Evolutionary conservation across 1,140 invertebrate genomes (phyloP), one percentile per base, ranked within the genome.

Genomic region (Euura lappo): DNA sequence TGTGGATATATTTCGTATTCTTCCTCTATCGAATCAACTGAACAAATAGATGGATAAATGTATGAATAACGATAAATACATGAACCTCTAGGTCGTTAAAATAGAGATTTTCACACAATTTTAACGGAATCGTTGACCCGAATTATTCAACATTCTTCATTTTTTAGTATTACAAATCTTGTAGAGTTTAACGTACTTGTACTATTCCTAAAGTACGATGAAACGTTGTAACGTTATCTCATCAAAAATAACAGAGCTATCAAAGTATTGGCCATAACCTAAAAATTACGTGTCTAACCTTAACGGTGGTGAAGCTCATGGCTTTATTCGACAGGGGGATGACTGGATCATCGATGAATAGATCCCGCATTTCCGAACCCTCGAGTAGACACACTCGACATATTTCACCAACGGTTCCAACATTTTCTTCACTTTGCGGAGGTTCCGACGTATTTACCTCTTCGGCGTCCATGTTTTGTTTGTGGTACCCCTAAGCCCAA

Each of bases 381-480:
- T 76, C 76, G 44, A 84, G 75, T 6, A 88, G 77, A 60, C 86
- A 88, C 64, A 87, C 75, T 8, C 86, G 83, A 71, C 86, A 88
- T 65, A 88, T 80, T 44, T 83, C 77, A 13, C 84, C 73, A 13
- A 77, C 68, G 44, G 80, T 72, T 11, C 77, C 81, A 45, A 84
- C 79, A 65, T 73, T 75, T 68, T 84, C 79, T 6, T 80, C 80
- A 70, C 79, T 82, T 71, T 81, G 77, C 65, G 74, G 72, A 67
- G 81, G 73, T 71, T 75, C 78, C 67, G 81, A 79, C 78, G 81
- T 81, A 82, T 83, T 84, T 81, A 87, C 82, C 76, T 81, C 80
- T 10, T 85, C 81, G 80, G 83, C 85, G 83, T 88, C 85, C 86
- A 88, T 88, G 79, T 87, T 87, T 85, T 81, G 80, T 80, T 84